Evolutionary conservation across 2,888 invertebrate species (phyloP).

Genomic region (Nymphalis urticae): DNA sequence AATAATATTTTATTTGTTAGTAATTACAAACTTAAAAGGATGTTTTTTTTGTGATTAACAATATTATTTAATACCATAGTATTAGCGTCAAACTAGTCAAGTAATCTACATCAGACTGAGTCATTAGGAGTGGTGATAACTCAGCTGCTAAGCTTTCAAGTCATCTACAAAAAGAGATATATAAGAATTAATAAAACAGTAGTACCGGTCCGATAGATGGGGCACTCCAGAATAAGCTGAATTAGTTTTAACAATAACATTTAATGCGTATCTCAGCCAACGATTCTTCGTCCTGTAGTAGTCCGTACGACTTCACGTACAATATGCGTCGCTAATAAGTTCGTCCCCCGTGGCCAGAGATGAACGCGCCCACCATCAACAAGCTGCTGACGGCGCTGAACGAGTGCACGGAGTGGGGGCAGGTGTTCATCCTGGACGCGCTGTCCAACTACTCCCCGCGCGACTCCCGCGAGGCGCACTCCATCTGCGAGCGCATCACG

Average conservation of each 20-base stretch:
- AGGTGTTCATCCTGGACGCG: constrained; percentile 98
- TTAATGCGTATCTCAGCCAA: too few species aligned
- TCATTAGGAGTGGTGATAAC: too few species aligned
- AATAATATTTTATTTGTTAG: too few species aligned
- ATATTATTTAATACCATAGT: too few species aligned
- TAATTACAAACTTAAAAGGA: too few species aligned
- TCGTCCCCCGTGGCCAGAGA: constrained; percentile 78
- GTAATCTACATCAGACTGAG: too few species aligned
- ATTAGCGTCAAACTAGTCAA: too few species aligned
- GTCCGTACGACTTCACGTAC: background rate
- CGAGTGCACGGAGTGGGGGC: constrained; percentile 99
- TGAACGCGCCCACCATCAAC: constrained; percentile 98
- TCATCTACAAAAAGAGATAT: background rate
- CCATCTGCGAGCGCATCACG: constrained; percentile 98
- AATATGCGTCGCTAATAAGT: background rate
- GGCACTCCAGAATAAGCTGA: too few species aligned
- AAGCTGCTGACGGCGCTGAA: constrained; percentile 98
- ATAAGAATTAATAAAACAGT: background rate
- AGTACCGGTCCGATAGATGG: background rate
- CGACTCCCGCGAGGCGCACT: constrained; percentile 98
- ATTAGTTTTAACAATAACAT: too few species aligned
- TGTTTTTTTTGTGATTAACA: too few species aligned
- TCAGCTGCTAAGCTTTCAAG: too few species aligned
- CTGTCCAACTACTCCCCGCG: constrained; percentile 98
- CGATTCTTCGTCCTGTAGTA: too few species aligned